phyloP scores from a whole-genome alignment of 2,113 vertebrate genomes.

The Pardalotus punctatus region DNA sequence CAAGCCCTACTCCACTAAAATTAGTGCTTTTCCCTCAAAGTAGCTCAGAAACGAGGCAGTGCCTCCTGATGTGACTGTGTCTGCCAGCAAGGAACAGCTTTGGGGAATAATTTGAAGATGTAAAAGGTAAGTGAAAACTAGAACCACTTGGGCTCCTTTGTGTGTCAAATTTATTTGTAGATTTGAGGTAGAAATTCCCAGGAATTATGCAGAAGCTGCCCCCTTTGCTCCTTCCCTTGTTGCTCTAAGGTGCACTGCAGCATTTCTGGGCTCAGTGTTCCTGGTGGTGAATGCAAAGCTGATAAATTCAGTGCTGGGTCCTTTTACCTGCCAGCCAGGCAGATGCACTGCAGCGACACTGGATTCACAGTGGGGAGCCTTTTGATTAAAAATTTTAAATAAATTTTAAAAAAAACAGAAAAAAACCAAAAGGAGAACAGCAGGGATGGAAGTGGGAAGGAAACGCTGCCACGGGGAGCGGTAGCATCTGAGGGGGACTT shows the following conservation, averaged over 20 bases:
- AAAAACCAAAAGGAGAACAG: background rate
- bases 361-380: background rate
- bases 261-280: rapidly evolving
- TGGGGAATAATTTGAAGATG: background rate
- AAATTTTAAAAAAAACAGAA: too few relatives aligned
- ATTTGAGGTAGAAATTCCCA: background rate
- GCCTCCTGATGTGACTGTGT: rapidly evolving
- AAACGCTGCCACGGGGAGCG: rapidly evolving
- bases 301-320: background rate
- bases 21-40: background rate
- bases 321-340: background rate
- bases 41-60: background rate
- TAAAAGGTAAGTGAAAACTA: background rate
- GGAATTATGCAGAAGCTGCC: background rate
- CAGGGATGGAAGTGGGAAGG: background rate
- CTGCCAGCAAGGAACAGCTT: background rate
- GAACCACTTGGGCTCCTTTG: background rate
- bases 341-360: background rate
- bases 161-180: background rate
- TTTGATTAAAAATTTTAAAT: background rate
- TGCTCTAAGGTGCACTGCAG: background rate
- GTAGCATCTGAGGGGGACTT: background rate
- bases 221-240: background rate
- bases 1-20: background rate
- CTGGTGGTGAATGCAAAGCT: background rate